These are phyloP conservation scores for Nebria ingens DNA, from an alignment of 1,140 invertebrate species.

Conservation along the genomic window DNA sequence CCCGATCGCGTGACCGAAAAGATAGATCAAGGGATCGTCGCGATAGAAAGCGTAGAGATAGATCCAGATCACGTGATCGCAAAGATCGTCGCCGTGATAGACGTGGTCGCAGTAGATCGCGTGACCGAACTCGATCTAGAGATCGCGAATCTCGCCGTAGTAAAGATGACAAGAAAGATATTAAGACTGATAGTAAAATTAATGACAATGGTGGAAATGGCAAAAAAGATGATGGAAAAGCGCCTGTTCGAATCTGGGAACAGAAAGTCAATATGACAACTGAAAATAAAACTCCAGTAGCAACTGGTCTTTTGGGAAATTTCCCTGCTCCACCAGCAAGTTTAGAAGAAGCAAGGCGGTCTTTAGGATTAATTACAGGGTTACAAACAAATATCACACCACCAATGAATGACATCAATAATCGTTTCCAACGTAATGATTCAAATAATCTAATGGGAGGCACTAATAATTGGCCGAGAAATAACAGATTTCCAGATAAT, in stretches of 20 bases:
- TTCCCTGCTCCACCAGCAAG: not conserved
- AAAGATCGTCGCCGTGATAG: constrained; percentile 28
- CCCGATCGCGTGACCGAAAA: constrained; percentile 29
- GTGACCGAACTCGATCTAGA: constrained; percentile 36
- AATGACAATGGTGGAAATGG: constrained; percentile 17
- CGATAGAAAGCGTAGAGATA: constrained; percentile 39
- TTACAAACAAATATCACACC: not conserved
- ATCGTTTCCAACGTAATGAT: not conserved
- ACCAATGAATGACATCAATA: not conserved
- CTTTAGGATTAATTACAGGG: not conserved
- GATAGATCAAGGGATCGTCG: constrained; percentile 36
- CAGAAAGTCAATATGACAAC: not conserved
- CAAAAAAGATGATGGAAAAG: not conserved
- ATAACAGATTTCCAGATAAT: not conserved
- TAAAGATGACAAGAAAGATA: constrained; percentile 23
- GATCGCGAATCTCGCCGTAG: constrained; percentile 35
- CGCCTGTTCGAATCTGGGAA: not conserved
- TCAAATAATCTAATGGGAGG: not conserved
- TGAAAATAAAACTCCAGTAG: not conserved
- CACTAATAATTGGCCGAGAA: not conserved
- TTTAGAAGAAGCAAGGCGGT: not conserved
- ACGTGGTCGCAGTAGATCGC: constrained; percentile 38
- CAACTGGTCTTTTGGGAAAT: not conserved
- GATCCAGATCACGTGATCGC: constrained; percentile 43
- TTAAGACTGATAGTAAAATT: constrained; percentile 14